Percentiles rank a stretch among this genome's conserved stretches.
phyloP scores from a whole-genome alignment of 2,888 invertebrate species.

The Chouioia cunea region DNA sequence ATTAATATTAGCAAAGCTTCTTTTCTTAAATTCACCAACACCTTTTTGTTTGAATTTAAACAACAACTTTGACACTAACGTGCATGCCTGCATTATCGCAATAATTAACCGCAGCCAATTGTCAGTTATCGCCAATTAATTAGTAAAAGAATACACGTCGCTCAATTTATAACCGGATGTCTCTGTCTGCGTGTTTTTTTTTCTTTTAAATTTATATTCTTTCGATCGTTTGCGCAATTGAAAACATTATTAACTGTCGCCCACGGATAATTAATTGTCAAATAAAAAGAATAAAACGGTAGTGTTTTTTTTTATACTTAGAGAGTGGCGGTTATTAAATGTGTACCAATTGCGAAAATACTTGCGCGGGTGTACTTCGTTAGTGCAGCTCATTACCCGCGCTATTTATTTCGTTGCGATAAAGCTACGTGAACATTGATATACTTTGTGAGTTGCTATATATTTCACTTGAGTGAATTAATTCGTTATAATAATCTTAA shows the following conservation, averaged over 20 bases:
- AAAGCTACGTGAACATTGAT: not conserved
- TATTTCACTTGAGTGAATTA: not conserved
- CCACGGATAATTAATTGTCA: not conserved
- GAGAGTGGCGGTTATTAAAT: too few relatives aligned
- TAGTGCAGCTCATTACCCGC: constrained; percentile 5
- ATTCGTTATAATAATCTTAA: not conserved
- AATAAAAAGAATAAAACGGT: not conserved
- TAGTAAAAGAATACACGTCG: constrained; percentile 11
- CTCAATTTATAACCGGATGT: constrained; percentile 34
- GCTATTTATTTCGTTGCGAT: constrained; percentile 6
- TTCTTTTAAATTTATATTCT: constrained; percentile 1
- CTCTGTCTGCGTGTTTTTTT: not conserved
- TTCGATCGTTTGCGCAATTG: constrained; percentile 19
- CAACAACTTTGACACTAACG: too few relatives aligned
- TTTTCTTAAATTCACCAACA: too few relatives aligned
- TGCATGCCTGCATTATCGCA: constrained; percentile 11
- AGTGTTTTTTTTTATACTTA: too few relatives aligned
- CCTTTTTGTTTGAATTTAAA: too few relatives aligned
- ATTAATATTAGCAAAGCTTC: too few relatives aligned
- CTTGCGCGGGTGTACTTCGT: not conserved
- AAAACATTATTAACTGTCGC: constrained; percentile 15
- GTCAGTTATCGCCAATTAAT: constrained; percentile 13
- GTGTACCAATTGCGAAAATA: too few relatives aligned
- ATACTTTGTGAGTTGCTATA: not conserved
- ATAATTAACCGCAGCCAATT: constrained; percentile 25